phyloP scores from a whole-genome alignment of 1,140 invertebrate genomes.

The Nomia melanderi region DNA sequence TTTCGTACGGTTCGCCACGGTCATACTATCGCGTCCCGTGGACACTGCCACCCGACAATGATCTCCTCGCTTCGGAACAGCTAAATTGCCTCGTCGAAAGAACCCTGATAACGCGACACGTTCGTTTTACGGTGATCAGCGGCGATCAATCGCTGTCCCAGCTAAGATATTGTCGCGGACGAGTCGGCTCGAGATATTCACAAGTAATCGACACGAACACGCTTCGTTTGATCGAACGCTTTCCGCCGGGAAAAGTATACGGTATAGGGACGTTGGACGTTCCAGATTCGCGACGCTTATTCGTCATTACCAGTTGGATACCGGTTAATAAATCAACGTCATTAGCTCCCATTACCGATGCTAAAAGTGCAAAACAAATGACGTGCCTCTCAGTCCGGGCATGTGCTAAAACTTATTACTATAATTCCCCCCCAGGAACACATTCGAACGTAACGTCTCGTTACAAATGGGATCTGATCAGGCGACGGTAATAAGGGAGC shows the following conservation, averaged over 20 bases:
- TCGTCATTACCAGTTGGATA: conserved; percentile 32
- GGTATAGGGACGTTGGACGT: background rate
- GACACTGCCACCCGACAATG: too few relatives aligned
- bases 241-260: too few relatives aligned
- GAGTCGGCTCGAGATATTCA: too few relatives aligned
- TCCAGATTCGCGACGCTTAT: conserved; percentile 33
- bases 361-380: conserved; percentile 52
- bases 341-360: conserved; percentile 48
- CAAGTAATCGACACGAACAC: too few relatives aligned
- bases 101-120: too few relatives aligned
- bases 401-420: conserved; percentile 63
- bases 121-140: too few relatives aligned
- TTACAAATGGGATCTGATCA: conserved; percentile 66
- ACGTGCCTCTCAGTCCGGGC: conserved; percentile 21
- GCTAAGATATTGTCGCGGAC: too few relatives aligned
- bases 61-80: too few relatives aligned
- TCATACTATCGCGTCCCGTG: too few relatives aligned
- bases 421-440: conserved; percentile 47
- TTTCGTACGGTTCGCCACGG: background rate
- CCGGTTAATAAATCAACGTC: conserved; percentile 60
- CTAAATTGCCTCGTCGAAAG: too few relatives aligned
- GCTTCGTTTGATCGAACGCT: too few relatives aligned
- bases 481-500: conserved; percentile 61
- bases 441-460: conserved; percentile 38
- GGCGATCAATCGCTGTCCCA: too few relatives aligned